Evolutionary conservation across 2,113 vertebrate species (phyloP), one percentile per base, ranked within the genome.

Genomic region (Antechinus stuartii): DNA sequence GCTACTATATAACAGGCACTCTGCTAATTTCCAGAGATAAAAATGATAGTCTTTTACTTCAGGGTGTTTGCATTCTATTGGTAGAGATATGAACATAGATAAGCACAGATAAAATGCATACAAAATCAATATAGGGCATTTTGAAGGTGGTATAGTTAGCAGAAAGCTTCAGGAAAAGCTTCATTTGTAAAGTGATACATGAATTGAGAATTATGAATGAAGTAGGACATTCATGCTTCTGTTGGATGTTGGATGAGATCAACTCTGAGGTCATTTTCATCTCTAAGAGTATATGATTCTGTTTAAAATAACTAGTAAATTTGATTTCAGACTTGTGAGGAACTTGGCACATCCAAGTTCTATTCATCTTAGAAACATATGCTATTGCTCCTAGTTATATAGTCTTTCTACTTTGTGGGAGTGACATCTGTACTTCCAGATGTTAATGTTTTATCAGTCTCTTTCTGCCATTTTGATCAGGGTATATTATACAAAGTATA

Each of bases 371-470:
- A 84, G 91, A 52, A 4, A 94, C 96, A 54, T 94, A 94, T 96
- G 97, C 84, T 95, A 35, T 95, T 92, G 25, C 93, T 97, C 61
- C 50, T 92, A 8, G 35, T 97, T 96, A 95, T 50, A 92, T 54
- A 56, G 94, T 93, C 95, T 96, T 92, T 94, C 96, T 49, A 91
- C 61, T 95, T 96, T 97, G 11, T 49, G 56, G 94, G 95, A 92
- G 95, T 97, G 98, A 97, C 98, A 98, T 98, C 98, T 96, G 35
- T 97, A 98, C 96, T 96, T 97, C 97, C 98, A 99, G 98, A 99
- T 99, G 98, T 98, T 98, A 68, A 92, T 96, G 95, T 98, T 98
- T 98, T 94, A 97, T 96, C 47, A 12, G 95, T 96, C 95, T 93
- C 97, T 97, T 97, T 97, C 95, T 90, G 46, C 84, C 97, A 93